phyloP scores from a whole-genome alignment of 2,797 vertebrate species.

The Pygocentrus nattereri region DNA sequence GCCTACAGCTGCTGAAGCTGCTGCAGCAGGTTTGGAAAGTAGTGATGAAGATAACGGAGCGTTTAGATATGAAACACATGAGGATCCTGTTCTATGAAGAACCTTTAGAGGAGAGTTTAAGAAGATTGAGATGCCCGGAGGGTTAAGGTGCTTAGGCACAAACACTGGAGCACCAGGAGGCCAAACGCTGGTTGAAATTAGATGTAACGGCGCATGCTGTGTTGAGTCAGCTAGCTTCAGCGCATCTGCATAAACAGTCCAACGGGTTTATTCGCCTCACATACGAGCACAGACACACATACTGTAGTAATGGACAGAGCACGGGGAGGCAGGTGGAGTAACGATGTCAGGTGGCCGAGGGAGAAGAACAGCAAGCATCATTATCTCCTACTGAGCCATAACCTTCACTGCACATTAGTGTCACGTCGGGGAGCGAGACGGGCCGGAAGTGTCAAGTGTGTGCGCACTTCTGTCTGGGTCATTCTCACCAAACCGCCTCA shows the following conservation, averaged over 20 bases:
- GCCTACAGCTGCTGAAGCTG: too few species aligned
- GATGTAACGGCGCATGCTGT: background rate
- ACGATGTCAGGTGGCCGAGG: conserved; percentile 40
- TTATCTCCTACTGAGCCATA: conserved; percentile 43
- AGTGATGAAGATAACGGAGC: too few species aligned
- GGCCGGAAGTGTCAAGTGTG: conserved; percentile 28
- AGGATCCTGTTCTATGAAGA: too few species aligned
- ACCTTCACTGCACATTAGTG: conserved; percentile 41
- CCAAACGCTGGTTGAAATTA: background rate
- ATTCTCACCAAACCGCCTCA: too few species aligned
- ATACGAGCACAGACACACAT: background rate
- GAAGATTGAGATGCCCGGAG: too few species aligned
- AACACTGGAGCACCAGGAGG: too few species aligned
- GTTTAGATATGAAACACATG: too few species aligned
- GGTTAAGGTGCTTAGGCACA: too few species aligned
- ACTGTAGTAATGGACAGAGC: conserved; percentile 7
- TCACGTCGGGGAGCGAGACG: conserved; percentile 20
- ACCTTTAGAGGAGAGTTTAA: too few species aligned
- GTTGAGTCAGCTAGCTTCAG: background rate
- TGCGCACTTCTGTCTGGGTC: background rate
- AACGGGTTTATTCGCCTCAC: conserved; percentile 16
- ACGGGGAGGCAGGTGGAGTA: conserved; percentile 10
- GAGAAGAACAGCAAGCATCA: conserved; percentile 31
- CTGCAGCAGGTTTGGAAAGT: too few species aligned
- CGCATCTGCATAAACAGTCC: conserved; percentile 23